Evolutionary conservation across 2,797 vertebrate genomes (phyloP), one percentile per base, ranked within the genome.

Genomic region (Phalloptychus januarius): DNA sequence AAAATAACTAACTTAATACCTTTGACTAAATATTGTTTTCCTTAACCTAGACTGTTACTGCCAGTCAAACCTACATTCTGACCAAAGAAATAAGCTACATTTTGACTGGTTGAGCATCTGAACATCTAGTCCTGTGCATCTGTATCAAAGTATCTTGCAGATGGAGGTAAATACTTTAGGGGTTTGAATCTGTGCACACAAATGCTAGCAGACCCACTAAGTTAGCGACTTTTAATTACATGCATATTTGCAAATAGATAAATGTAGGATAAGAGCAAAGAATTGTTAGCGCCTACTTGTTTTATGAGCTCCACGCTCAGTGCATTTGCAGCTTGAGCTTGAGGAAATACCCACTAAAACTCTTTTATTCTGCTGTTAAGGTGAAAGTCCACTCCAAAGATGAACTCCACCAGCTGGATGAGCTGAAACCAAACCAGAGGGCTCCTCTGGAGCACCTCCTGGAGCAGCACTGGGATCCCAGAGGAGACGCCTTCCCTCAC

Each of bases 371-470:
- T 74, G 12, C 54, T 44, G 44, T 56, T n/a, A 77, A 84, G 93
- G 92, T 80, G 44, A 95, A 94, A 86, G 28, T 78, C 44, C 94
- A 90, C 72, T 86, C 91, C 65, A 96, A 96, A 79, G 95, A 95
- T 76, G 95, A 95, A 69, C 94, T 96, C 71, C 95, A 96, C 83
- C 95, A 92, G 50, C 87, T 89, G 88, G 95, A 96, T 23, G 94
- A 95, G 81, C 92, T 95, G 85, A 96, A 96, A 72, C 93, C 93
- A 58, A 95, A 94, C 90, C 96, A 96, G 90, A 91, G 90, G 71
- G 74, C 89, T 72, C 90, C 91, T 20, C 78, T 95, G 86, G 93
- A 94, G 81, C 93, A 95, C 50, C 88, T 95, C n/a, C 78, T 95
- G 83, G 88, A 93, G 74, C 92, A 93, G 76, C 92, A 91, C 74